Base-by-base conservation (phyloP, 2,113 vertebrate species). In the Nicator chloris region DNA sequence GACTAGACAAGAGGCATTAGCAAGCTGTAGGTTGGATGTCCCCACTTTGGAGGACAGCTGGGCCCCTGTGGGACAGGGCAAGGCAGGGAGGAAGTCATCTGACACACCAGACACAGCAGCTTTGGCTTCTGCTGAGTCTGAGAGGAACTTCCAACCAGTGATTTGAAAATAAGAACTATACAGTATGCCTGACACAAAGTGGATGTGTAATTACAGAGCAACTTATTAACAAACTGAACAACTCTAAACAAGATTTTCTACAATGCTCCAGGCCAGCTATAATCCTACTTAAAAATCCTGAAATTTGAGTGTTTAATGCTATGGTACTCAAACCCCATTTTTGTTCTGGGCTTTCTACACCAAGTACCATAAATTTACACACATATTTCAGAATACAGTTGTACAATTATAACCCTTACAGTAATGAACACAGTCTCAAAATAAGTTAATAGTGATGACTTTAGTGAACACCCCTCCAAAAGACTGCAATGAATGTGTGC, bases 191-290 rank as follows among this genome's bases (percentile, higher is more conserved):
- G 57, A 90, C 61, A 53, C 28, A 47, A 93, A 88, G 49, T 11
- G 77, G 33, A 44, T 47, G 44, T 54, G 33, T 53, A 81, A 75
- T 68, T 80, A 69, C 66, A 69, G 71, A 40, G 54, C 28, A 60
- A 53, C 21, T 63, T 64, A 64, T 13, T 51, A 95, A 61, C 17
- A 71, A 78, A 72, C 42, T 37, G 23, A 85, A 76, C 33, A 78
- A 84, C 18, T 77, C 56, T 21, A 61, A 95, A 68, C 9, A 83
- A n/a, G 79, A 84, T 89, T 82, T 91, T 81, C 37, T 44, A 84
- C 33, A 73, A 35, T 13, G 21, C 20, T 78, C 45, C 47, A 69
- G 56, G 60, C 23, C 42, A 82, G 47, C 47, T 37, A 35, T 31
- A 91, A 91, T 44, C 30, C 77, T 70, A 33, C 56, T 45, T 66